Base-by-base conservation (phyloP, 2,888 invertebrate species). In the Synanthedon vespiformis region DNA sequence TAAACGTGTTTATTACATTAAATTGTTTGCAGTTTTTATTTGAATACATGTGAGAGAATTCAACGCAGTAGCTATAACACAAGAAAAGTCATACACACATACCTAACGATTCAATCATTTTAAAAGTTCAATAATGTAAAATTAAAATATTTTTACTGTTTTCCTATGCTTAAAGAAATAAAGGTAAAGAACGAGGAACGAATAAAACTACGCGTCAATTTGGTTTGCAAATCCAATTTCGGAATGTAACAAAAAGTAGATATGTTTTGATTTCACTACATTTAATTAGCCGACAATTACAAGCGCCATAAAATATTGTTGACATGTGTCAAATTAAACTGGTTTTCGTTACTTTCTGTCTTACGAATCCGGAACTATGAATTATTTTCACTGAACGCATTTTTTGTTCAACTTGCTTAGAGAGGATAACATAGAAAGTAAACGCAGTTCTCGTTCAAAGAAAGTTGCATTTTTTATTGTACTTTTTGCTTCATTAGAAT, bases 1-100 rank as follows among this genome's bases (percentile, higher is more conserved):
- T 85, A 87, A 85, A 85, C 76, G 77, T 82, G 81, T 78, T 78
- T 81, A 76, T 74, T 74, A 70, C 71, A 81, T 72, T 74, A 71
- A 65, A 44, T 16, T 76, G 70, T 79, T 75, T 79, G 69, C 65
- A 57, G 59, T 78, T 79, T 72, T 73, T 73, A 73, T 80, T 78
- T 70, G 62, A 65, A 40, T 51, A 34, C 41, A 5, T 10, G 34
- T 34, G 34, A 34, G 34, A 34, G 6, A 34, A 34, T 34, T 34
- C 10, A 34, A 34, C 34, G 34, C 34, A 34, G 10, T 34, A 34
- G 34, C 34, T 2, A 34, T 34, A 34, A 34, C 10, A 34, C 10
- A 34, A 6, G 10, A 8, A 34, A 34, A 34, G 10, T 34, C 34
- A 34, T 34, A 34, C 34, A 6, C 1, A 34, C 34, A 1, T 10